phyloP scores from a whole-genome alignment of 2,888 invertebrate genomes.

The Cancer borealis region DNA sequence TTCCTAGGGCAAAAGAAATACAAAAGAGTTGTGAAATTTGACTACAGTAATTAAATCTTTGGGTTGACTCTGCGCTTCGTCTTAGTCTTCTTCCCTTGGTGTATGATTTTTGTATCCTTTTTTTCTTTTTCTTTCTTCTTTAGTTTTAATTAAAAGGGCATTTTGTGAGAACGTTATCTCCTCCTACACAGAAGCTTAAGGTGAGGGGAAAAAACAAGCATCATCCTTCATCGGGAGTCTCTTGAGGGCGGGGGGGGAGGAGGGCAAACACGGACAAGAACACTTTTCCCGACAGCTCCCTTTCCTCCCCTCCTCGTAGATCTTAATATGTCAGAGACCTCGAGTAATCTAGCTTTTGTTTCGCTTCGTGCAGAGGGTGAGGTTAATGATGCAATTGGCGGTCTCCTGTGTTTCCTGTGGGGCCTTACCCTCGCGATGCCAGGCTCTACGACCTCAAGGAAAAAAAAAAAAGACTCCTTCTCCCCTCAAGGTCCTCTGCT shows the following conservation, averaged over 20 bases:
- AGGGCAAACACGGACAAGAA: neutral
- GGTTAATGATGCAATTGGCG: conserved; percentile 59
- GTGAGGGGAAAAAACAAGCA: neutral
- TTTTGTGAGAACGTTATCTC: neutral
- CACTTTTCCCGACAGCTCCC: neutral
- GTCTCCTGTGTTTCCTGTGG: conserved; percentile 29
- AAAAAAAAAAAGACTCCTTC: neutral
- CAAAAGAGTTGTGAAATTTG: conserved; percentile 13
- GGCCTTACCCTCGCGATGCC: conserved; percentile 34
- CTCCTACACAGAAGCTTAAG: neutral
- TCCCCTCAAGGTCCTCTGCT: neutral
- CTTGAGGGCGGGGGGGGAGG: neutral
- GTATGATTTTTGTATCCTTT: neutral
- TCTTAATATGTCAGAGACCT: conserved; percentile 46
- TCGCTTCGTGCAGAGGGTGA: neutral
- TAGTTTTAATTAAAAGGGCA: neutral
- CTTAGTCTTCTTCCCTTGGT: neutral
- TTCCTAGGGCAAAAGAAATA: neutral
- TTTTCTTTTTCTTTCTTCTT: neutral
- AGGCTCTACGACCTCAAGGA: neutral
- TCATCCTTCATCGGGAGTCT: conserved; percentile 29
- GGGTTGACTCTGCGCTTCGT: neutral
- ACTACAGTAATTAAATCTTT: neutral
- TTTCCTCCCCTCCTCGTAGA: conserved; percentile 31
- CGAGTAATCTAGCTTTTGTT: conserved; percentile 46